Conservation (phyloP, 2,888 invertebrate species). For the Megastigmus dorsalis region DNA sequence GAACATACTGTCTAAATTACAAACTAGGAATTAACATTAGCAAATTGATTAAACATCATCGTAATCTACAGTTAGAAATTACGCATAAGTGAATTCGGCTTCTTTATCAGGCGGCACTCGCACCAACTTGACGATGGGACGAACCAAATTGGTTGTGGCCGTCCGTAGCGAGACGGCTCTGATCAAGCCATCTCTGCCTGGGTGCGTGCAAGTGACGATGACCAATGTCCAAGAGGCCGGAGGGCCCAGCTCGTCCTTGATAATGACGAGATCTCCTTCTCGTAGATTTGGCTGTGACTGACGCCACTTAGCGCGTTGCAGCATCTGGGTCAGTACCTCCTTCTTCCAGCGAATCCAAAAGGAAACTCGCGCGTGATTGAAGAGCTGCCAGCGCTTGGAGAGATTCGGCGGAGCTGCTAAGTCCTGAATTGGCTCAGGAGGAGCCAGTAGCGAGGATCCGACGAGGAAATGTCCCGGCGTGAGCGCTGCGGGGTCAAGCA, state of each 20-base stretch:
- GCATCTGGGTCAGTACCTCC: not conserved
- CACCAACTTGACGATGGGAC: no score
- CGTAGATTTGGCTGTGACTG: not conserved
- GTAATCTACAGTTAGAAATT: no score
- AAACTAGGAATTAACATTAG: no score
- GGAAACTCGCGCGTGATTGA: not conserved
- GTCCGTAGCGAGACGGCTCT: no score
- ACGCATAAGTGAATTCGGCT: no score
- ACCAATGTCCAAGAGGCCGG: not conserved
- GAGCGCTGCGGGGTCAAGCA: not conserved
- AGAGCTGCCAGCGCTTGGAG: not conserved
- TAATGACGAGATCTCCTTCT: not conserved
- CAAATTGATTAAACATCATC: no score
- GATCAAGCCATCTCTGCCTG: not conserved
- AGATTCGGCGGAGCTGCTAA: no score
- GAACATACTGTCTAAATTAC: no score
- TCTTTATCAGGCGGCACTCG: no score
- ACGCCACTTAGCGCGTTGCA: not conserved
- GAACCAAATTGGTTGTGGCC: no score
- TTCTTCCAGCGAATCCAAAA: not conserved
- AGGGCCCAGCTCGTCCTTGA: not conserved
- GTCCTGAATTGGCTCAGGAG: not conserved
- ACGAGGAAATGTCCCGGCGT: slow-evolving; percentile 1
- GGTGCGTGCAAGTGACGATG: not conserved
- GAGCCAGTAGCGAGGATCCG: not conserved